Evolutionary conservation across 2,888 invertebrate genomes (phyloP).

Genomic region (Limnephilus lunatus): DNA sequence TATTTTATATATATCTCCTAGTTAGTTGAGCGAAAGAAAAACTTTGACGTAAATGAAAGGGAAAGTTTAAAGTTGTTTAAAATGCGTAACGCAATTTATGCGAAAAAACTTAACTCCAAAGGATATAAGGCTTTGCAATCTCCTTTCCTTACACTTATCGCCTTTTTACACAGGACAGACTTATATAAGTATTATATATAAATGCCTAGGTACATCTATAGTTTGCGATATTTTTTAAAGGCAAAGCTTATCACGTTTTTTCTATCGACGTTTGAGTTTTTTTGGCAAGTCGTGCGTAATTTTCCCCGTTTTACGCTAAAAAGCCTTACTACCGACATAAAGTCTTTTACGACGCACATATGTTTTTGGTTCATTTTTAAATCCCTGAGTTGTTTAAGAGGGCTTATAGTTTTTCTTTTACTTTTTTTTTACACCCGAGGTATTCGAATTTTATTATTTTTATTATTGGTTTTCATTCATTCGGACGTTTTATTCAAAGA

Average conservation of each 20-base stretch:
- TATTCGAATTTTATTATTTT: neutral
- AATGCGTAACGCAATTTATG: neutral
- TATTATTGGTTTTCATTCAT: conserved; percentile 28
- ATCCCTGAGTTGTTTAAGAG: neutral
- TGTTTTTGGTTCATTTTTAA: neutral
- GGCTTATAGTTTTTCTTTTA: neutral
- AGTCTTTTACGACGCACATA: neutral
- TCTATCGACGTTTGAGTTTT: neutral
- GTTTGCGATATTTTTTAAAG: neutral
- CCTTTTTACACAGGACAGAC: neutral
- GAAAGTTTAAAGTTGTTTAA: neutral
- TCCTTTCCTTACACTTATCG: neutral
- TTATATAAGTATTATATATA: neutral
- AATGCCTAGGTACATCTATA: neutral
- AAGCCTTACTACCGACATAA: neutral
- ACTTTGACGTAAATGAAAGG: neutral
- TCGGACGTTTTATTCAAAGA: conserved; percentile 14
- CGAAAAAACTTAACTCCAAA: neutral
- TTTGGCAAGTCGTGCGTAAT: neutral
- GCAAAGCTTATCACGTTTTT: neutral
- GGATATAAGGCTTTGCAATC: neutral
- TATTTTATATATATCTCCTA: too few relatives aligned
- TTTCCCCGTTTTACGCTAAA: neutral
- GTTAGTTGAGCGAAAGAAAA: neutral
- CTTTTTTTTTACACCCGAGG: neutral